Evolutionary conservation across 2,888 invertebrate species (phyloP), one percentile per base, ranked within the genome.

Genomic region (Geophilus truncorum): DNA sequence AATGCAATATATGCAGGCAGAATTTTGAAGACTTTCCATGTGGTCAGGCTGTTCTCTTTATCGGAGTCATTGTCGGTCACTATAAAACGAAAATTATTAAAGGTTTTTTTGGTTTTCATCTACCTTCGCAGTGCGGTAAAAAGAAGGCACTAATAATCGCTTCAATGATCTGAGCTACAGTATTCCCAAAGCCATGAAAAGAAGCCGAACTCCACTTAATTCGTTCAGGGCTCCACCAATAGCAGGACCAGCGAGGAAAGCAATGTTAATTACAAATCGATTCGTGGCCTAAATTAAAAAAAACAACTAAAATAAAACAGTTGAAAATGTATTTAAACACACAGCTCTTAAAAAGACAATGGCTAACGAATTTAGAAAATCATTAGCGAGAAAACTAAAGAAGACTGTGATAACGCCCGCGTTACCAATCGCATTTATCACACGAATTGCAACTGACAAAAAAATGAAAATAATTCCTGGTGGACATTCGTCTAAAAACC

Each of bases 231-330:
- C 83, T 23, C 85, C 85, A 21, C 84, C 84, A 10, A 84, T 76
- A 7, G 82, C 81, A 0, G 85, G 85, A 9, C 85, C 85, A 25
- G 83, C 81, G 81, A 84, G 82, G 81, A 84, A 84, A 12, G 84
- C 85, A 57, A 85, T 51, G 62, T 84, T 85, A 84, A 84, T 84
- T 78, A 83, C 82, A 3, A 83, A 81, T 45, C 85, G 80, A n/a
- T 83, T 85, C 78, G 84, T 62, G 5, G 83, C 82, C 85, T 84
- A 80, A 2, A 45, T 1, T 45, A 18, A 18, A n/a, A 10, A 45
- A n/a, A 4, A 18, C 15, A 1, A n/a, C n/a, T n/a, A n/a, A n/a
- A n/a, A n/a, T n/a, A n/a, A n/a, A n/a, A n/a, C n/a, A n/a, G n/a
- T n/a, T n/a, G n/a, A n/a, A n/a, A n/a, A 45, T 18, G 18, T 15